Conservation (phyloP, 2,797 vertebrate genomes). For the Tenualosa thibaudeaui region DNA sequence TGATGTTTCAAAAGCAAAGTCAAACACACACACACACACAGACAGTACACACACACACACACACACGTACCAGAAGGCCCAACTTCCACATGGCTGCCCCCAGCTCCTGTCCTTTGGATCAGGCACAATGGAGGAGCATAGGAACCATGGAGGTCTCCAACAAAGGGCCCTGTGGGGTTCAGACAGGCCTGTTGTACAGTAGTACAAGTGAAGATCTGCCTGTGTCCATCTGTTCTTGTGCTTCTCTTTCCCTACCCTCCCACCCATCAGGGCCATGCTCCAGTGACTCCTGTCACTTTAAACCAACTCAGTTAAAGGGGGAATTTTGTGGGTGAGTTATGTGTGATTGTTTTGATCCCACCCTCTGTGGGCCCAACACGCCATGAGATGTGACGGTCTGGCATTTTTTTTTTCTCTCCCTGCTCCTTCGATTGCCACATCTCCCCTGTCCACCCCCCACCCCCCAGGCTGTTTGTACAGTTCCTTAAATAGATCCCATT, state of each 20-base stretch:
- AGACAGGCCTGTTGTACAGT: constrained; percentile 7
- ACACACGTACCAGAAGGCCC: constrained; percentile 7
- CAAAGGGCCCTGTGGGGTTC: neutral
- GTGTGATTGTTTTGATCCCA: constrained; percentile 31
- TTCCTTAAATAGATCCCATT: constrained; percentile 23
- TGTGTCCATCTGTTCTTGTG: constrained; percentile 22
- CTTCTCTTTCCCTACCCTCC: neutral
- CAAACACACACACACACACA: too few relatives aligned
- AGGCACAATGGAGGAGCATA: neutral
- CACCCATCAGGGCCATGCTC: neutral
- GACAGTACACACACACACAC: neutral
- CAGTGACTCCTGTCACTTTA: neutral
- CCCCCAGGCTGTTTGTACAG: constrained; percentile 8
- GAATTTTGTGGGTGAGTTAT: constrained; percentile 23
- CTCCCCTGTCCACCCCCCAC: neutral
- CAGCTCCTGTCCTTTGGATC: constrained; percentile 2
- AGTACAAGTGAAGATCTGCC: constrained; percentile 13
- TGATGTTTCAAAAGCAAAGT: neutral
- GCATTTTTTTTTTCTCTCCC: neutral
- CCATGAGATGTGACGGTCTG: neutral
- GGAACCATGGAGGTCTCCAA: constrained; percentile 1
- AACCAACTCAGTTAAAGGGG: neutral
- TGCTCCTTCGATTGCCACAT: neutral
- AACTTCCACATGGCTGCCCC: constrained; percentile 10
- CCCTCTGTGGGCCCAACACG: constrained; percentile 24